These are phyloP conservation scores for Thera britannica DNA, from an alignment of 2,888 invertebrate species.

Conservation along the genomic window DNA sequence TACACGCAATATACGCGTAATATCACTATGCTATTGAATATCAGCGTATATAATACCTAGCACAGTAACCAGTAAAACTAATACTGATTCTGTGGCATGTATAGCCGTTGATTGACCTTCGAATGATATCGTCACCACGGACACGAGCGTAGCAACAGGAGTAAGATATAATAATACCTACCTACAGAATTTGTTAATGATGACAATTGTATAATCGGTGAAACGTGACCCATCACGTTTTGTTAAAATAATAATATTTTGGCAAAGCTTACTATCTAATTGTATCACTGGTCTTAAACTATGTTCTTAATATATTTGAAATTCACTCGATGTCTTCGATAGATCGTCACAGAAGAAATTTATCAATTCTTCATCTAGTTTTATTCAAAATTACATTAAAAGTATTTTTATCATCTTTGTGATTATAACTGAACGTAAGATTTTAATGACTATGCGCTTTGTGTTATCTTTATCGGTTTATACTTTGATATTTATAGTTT, in stretches of 20 bases:
- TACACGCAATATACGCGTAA: too few species aligned
- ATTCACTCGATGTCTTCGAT: conserved; percentile 3
- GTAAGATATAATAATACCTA: conserved; percentile 15
- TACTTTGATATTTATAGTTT: conserved; percentile 3
- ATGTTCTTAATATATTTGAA: conserved; percentile 13
- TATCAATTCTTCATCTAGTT: not conserved
- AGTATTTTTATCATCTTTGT: too few species aligned
- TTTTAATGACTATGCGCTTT: not conserved
- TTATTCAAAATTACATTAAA: too few species aligned
- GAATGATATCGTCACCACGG: conserved; percentile 29
- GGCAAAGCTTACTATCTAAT: conserved; percentile 38
- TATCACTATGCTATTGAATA: not conserved
- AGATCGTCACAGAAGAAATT: not conserved
- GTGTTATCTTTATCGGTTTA: not conserved
- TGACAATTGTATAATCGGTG: conserved; percentile 24
- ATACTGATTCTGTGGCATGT: conserved; percentile 19
- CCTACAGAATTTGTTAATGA: conserved; percentile 28
- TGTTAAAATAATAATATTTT: conserved; percentile 36
- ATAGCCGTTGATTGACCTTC: conserved; percentile 39
- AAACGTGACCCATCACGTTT: conserved; percentile 22
- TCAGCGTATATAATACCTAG: conserved; percentile 2
- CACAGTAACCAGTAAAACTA: conserved; percentile 20
- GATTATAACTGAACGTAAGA: not conserved
- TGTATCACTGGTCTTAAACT: conserved; percentile 32
- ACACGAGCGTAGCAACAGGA: conserved; percentile 39